Evolutionary conservation across 1,140 invertebrate genomes (phyloP), one percentile per base, ranked within the genome.

Genomic region (Musca domestica): DNA sequence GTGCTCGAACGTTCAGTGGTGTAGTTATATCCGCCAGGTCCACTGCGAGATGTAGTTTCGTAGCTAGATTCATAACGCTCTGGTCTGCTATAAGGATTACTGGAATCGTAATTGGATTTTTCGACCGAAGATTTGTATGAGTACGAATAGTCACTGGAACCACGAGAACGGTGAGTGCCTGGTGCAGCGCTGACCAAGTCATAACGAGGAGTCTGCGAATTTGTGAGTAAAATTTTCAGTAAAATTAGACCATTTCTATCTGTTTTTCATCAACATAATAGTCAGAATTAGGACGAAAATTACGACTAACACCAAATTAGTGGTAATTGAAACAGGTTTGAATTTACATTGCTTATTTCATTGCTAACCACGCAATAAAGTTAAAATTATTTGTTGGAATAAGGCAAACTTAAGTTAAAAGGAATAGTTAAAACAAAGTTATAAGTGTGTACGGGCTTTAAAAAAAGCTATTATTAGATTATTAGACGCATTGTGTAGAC

Each of bases 151-250:
- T 87, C 82, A 89, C 87, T 79, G 61, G 77, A 74, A 68, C 74
- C 76, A 65, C 73, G 76, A 58, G 73, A 75, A 72, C 89, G 84
- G 72, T 87, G 86, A 72, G 85, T 79, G 73, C 88, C 86, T 70
- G 90, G 89, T 77, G 89, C 88, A 84, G 92, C 91, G 82, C 88
- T 87, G 77, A 92, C 91, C 82, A 91, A 88, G 86, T 93, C 92
- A 86, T 92, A 90, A 72, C 92, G 88, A 81, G 92, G 91, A 84
- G 89, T 93, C 92, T 93, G 86, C 82, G 85, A 86, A 78, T 78
- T 78, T 77, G 74, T 75, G 54, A 58, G 46, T 63, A 68, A 61
- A 68, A 68, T 68, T 58, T 7, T 46, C 19, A 69, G 51, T 65
- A 64, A 69, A 65, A 41, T 12, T 65, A 7, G 17, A 61, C 19